phyloP scores from a whole-genome alignment of 2,888 invertebrate species.

The Nemotelus nigrinus region DNA sequence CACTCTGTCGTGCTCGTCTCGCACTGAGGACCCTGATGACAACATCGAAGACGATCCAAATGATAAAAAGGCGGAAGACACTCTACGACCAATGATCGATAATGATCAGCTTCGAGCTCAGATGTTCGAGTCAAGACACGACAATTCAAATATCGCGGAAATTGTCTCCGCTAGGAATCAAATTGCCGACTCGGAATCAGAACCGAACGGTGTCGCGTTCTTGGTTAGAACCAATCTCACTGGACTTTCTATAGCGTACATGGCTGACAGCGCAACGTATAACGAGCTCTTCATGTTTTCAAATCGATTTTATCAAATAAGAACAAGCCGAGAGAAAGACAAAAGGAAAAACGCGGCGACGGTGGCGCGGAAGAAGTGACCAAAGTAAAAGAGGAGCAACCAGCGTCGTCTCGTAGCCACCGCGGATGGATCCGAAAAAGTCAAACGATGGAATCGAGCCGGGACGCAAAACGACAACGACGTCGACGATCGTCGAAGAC shows the following conservation, averaged over 20 bases:
- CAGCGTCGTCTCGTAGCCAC: conserved; percentile 46
- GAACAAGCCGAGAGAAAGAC: conserved; percentile 45
- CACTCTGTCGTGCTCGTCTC: conserved; percentile 1
- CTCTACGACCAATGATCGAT: conserved; percentile 32
- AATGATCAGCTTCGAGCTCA: conserved; percentile 25
- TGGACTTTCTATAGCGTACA: conserved; percentile 42
- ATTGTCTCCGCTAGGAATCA: conserved; percentile 27
- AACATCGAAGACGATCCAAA: conserved; percentile 9
- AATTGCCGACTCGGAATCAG: conserved; percentile 2
- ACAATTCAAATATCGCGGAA: conserved; percentile 26
- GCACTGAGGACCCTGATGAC: background rate
- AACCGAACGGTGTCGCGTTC: conserved; percentile 15
- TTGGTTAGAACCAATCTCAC: conserved; percentile 39
- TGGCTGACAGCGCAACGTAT: conserved; percentile 30
- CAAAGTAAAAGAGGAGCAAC: conserved; percentile 33
- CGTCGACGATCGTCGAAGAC: conserved; percentile 28
- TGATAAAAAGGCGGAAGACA: conserved; percentile 28
- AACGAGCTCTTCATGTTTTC: conserved; percentile 45
- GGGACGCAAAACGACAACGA: conserved; percentile 45
- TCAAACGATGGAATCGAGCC: background rate
- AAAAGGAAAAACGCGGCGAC: conserved; percentile 42
- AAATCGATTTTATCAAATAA: conserved; percentile 45
- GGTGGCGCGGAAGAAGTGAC: conserved; percentile 44
- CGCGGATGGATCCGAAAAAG: conserved; percentile 45
- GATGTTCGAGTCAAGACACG: conserved; percentile 17